These are phyloP conservation scores for Pitta sordida DNA, from an alignment of 2,113 vertebrate genomes.

Conservation along the genomic window DNA sequence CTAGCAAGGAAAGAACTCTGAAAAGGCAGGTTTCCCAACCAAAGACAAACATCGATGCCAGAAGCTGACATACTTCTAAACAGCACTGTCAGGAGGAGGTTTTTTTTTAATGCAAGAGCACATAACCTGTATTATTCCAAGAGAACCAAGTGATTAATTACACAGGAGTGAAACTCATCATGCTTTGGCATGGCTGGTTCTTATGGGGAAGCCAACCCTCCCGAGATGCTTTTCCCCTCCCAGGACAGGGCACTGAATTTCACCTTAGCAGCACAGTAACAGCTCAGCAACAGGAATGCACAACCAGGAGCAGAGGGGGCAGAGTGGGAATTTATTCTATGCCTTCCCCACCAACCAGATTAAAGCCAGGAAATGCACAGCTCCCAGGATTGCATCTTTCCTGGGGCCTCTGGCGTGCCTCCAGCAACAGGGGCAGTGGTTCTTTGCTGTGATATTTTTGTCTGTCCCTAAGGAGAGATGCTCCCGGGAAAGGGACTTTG, in stretches of 20 bases:
- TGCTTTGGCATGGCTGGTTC: background rate
- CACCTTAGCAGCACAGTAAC: background rate
- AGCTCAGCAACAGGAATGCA: background rate
- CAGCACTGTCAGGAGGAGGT: background rate
- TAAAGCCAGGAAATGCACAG: background rate
- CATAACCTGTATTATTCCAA: background rate
- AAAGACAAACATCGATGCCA: background rate
- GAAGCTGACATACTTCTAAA: background rate
- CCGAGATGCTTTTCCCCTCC: background rate
- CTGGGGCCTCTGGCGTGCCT: background rate
- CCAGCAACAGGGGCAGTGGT: fast-evolving
- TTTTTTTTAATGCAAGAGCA: background rate
- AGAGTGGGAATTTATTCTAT: background rate
- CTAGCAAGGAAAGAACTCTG: background rate
- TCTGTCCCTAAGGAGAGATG: background rate
- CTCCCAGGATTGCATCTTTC: background rate
- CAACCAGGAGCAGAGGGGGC: background rate
- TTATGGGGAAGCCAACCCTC: background rate
- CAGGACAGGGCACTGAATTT: fast-evolving
- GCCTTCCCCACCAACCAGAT: background rate
- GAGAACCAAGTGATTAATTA: background rate
- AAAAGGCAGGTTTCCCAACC: background rate
- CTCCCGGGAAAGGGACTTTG: background rate
- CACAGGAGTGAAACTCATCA: background rate
- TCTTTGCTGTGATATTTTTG: background rate